Evolutionary conservation across 2,797 vertebrate species (phyloP).

Genomic region (Leontocebus nigricollis): DNA sequence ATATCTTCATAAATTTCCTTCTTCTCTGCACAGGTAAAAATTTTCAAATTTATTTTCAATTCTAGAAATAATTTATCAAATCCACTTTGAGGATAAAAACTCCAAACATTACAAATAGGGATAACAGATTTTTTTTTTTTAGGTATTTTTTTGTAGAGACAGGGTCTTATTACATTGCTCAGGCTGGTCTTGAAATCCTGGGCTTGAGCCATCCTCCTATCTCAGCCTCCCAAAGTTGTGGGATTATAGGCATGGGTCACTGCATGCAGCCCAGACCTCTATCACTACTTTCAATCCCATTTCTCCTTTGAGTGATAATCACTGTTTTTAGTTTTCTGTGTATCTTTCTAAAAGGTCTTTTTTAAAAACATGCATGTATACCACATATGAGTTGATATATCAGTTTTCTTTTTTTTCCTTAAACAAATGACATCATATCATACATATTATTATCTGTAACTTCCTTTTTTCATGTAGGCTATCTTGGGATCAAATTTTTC

Average conservation of each 20-base stretch:
- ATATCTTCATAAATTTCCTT: background rate
- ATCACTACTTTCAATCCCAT: background rate
- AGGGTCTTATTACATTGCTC: background rate
- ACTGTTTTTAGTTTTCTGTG: background rate
- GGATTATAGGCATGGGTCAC: background rate
- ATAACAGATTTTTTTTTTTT: background rate
- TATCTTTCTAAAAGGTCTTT: background rate
- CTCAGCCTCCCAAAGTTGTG: background rate
- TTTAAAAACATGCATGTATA: background rate
- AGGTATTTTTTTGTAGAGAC: background rate
- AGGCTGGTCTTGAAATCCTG: background rate
- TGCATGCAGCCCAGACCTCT: background rate
- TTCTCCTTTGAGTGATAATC: background rate
- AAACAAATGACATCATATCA: background rate
- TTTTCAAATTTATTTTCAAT: constrained; percentile 23
- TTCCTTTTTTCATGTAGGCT: background rate
- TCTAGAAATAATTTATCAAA: constrained; percentile 18
- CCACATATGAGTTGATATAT: background rate
- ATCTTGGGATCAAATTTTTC: background rate
- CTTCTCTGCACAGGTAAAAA: background rate
- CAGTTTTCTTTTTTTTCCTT: background rate
- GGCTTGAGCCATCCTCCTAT: background rate
- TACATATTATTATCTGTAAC: background rate
- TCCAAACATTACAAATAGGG: background rate
- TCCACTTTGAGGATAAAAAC: background rate